Evolutionary conservation across 2,113 vertebrate genomes (phyloP).

Genomic region (Crypturellus undulatus): DNA sequence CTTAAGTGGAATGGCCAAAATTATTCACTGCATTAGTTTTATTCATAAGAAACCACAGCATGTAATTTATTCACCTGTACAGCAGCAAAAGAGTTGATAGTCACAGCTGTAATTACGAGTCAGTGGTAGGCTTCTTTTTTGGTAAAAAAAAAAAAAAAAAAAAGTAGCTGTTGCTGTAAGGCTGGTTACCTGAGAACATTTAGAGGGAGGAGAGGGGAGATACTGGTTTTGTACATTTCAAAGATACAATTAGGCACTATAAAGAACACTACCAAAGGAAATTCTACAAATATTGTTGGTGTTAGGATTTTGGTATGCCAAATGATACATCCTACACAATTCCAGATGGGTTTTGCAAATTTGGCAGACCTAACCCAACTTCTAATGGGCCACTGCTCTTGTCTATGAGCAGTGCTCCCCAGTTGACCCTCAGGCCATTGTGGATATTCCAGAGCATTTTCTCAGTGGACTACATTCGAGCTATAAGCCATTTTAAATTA

Average conservation of each 20-base stretch:
- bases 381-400: background rate
- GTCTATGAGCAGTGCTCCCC: background rate
- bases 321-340: background rate
- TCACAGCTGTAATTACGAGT: background rate
- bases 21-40: background rate
- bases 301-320: background rate
- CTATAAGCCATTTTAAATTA: background rate
- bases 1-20: background rate
- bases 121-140: background rate
- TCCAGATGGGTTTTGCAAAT: background rate
- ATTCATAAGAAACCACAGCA: background rate
- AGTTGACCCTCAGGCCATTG: background rate
- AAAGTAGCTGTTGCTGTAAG: background rate
- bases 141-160: background rate
- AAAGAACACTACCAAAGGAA: background rate
- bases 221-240: background rate
- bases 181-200: background rate
- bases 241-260: background rate
- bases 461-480: background rate
- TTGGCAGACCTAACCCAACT: background rate
- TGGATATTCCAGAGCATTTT: background rate
- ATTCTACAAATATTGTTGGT: background rate
- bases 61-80: background rate
- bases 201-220: background rate
- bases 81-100: background rate